Conservation (phyloP, 2,797 vertebrate species). For the Chrysocyon brachyurus region DNA sequence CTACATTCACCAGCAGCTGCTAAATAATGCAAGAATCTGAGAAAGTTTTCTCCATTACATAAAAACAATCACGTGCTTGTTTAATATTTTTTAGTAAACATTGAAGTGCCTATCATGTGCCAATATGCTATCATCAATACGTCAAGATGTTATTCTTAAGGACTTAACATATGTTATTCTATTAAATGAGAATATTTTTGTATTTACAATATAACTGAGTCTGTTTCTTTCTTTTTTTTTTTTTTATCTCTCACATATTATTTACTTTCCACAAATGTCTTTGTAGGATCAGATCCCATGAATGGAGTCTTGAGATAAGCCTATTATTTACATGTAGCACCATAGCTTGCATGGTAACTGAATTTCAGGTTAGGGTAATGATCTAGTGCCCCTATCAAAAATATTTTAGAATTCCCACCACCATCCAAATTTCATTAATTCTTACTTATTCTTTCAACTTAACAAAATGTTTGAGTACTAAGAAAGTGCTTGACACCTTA, state of each 20-base stretch:
- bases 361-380: background rate
- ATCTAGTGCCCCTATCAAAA: background rate
- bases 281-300: background rate
- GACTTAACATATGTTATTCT: background rate
- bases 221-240: background rate
- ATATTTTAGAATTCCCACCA: background rate
- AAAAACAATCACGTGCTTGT: background rate
- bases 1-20: slow-evolving; percentile 31
- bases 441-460: slow-evolving; percentile 16
- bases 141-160: slow-evolving; percentile 14
- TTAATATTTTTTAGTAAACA: slow-evolving; percentile 43
- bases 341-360: background rate
- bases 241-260: slow-evolving; percentile 10
- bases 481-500: background rate
- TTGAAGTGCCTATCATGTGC: background rate
- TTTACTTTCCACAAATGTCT: slow-evolving; percentile 38
- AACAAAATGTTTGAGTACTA: slow-evolving; percentile 1
- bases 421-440: background rate
- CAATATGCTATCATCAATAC: background rate
- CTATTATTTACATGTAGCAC: background rate
- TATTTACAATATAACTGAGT: background rate
- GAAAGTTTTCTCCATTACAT: slow-evolving; percentile 1
- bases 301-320: background rate
- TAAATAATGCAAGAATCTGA: slow-evolving; percentile 57
- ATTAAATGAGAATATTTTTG: background rate